Conservation (phyloP, 2,888 invertebrate species). For the Drosophila ustulata region DNA sequence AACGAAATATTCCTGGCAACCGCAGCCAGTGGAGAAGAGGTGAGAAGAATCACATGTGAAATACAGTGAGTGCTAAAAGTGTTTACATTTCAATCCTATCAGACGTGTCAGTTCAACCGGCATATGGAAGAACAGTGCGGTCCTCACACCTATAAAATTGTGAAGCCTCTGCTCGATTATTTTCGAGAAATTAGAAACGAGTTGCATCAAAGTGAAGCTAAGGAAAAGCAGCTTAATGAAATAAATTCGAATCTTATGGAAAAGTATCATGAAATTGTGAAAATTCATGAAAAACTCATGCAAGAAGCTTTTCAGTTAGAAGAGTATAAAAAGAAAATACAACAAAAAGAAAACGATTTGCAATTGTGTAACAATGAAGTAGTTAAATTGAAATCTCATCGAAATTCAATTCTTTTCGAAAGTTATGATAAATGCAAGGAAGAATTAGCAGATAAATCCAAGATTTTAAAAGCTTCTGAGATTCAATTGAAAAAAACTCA, state of each 20-base stretch:
- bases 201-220: neutral
- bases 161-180: neutral
- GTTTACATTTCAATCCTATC: too few species aligned
- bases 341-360: neutral
- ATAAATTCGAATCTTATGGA: neutral
- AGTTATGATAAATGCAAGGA: neutral
- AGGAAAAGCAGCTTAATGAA: neutral
- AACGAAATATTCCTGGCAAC: too few species aligned
- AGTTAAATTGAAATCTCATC: neutral
- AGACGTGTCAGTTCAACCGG: too few species aligned
- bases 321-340: neutral
- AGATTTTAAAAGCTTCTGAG: neutral
- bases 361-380: neutral
- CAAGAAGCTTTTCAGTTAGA: neutral
- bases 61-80: too few species aligned
- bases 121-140: too few species aligned
- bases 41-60: too few species aligned
- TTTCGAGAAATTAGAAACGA: neutral
- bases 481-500: neutral
- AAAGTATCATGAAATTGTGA: neutral
- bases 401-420: neutral
- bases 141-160: too few species aligned
- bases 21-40: too few species aligned
- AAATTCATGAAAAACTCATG: neutral
- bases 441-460: neutral